Percentiles rank a stretch among this genome's conserved stretches.
These are phyloP conservation scores for Drosophila melanosoma DNA, from an alignment of 2,888 invertebrate genomes.

Conservation along the genomic window DNA sequence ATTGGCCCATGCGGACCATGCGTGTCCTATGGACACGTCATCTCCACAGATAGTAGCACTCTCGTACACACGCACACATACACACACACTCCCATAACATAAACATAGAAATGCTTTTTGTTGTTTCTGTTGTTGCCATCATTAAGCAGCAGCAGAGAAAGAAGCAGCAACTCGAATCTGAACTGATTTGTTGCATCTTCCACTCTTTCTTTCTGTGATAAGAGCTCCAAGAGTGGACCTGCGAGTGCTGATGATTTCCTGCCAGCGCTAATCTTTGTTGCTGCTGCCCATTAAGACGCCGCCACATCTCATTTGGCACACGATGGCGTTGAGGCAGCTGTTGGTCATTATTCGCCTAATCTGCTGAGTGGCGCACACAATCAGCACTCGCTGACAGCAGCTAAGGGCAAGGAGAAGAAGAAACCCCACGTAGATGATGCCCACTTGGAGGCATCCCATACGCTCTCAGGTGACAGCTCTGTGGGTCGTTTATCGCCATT, in stretches of 20 bases:
- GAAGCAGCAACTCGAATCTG: too few relatives aligned
- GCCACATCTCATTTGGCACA: constrained; percentile 85
- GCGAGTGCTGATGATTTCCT: constrained; percentile 99
- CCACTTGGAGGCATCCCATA: constrained; percentile 39
- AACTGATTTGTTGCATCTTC: too few relatives aligned
- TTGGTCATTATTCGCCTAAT: constrained; percentile 82
- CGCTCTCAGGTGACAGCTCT: constrained; percentile 61
- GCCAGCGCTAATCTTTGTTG: constrained; percentile 98
- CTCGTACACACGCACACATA: constrained; percentile 14
- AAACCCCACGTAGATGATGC: constrained; percentile 8
- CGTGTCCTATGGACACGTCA: constrained; percentile 69
- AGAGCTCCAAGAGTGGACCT: constrained; percentile 89
- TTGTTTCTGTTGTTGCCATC: constrained; percentile 49
- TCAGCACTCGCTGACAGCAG: constrained; percentile 31
- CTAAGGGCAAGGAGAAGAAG: constrained; percentile 6
- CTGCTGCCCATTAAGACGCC: constrained; percentile 89
- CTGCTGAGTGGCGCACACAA: constrained; percentile 64
- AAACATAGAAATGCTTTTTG: constrained; percentile 76
- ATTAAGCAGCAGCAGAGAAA: too few relatives aligned
- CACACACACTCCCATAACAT: constrained; percentile 60
- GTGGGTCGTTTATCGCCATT: constrained; percentile 77
- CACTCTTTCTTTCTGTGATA: constrained; percentile 58
- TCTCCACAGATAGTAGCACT: constrained; percentile 15
- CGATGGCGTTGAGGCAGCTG: constrained; percentile 30
- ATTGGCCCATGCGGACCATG: constrained; percentile 56